These are phyloP conservation scores for Rugalucina vietnamica DNA, from an alignment of 2,888 invertebrate species.

Conservation along the genomic window DNA sequence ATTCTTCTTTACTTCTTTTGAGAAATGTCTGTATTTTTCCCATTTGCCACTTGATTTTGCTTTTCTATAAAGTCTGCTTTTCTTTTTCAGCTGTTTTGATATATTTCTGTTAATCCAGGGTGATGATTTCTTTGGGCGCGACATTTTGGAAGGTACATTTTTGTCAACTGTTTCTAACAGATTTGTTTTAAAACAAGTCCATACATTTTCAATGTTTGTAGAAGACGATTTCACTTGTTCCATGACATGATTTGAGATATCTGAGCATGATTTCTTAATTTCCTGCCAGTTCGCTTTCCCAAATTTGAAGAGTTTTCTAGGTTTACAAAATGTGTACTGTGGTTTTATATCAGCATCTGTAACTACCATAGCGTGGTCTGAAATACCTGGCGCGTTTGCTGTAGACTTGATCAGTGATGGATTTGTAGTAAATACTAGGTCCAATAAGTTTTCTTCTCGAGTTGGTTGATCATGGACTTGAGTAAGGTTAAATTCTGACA, in stretches of 20 bases:
- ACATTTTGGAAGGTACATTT: constrained; percentile 15
- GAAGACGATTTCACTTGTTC: background rate
- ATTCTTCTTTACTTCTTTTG: constrained; percentile 27
- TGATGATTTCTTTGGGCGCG: background rate
- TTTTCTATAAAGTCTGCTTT: constrained; percentile 37
- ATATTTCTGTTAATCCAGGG: background rate
- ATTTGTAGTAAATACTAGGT: background rate
- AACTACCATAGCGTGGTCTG: constrained; percentile 19
- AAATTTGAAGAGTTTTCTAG: background rate
- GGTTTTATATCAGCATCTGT: constrained; percentile 3
- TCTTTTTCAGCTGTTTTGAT: constrained; percentile 25
- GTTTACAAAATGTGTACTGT: background rate
- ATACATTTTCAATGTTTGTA: background rate
- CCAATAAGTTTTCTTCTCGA: background rate
- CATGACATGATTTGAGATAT: background rate
- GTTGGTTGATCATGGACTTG: constrained; percentile 25
- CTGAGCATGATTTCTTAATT: background rate
- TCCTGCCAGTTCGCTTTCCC: background rate
- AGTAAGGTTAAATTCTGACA: constrained; percentile 2
- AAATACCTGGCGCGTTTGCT: constrained; percentile 11
- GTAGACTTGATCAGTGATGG: constrained; percentile 14
- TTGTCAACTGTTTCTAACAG: background rate
- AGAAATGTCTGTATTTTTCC: constrained; percentile 23
- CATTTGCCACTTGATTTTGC: constrained; percentile 34
- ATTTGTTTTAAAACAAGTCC: background rate